phyloP scores from a whole-genome alignment of 1,140 invertebrate genomes.

The Melanaphis sacchari region DNA sequence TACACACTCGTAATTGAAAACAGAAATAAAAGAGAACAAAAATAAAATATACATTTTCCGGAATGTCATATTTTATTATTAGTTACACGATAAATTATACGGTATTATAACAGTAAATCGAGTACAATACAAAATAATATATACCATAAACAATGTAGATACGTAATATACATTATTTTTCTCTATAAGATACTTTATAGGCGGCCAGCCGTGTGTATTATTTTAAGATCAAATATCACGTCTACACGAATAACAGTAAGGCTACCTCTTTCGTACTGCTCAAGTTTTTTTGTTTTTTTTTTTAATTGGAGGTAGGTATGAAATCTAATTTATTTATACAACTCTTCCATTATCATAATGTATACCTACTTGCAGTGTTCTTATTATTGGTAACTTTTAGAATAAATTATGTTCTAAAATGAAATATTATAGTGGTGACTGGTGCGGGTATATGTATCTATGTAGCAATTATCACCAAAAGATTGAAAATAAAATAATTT shows the following conservation, averaged over 20 bases:
- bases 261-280: background rate
- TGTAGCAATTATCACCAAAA: background rate
- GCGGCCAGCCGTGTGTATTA: background rate
- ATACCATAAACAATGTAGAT: background rate
- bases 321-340: background rate
- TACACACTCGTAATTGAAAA: background rate
- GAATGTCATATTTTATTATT: background rate
- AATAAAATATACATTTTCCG: background rate
- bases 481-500: background rate
- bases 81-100: background rate
- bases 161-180: background rate
- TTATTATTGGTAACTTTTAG: background rate
- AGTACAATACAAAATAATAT: background rate
- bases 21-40: background rate
- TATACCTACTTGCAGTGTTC: background rate
- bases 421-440: background rate
- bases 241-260: conserved; percentile 11
- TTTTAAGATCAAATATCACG: background rate
- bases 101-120: background rate
- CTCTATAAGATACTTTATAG: background rate
- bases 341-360: background rate
- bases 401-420: background rate
- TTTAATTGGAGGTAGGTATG: background rate
- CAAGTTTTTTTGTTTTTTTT: background rate
- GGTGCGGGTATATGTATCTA: background rate